Conservation (phyloP, 2,797 vertebrate species). For the Propithecus perrieri region DNA sequence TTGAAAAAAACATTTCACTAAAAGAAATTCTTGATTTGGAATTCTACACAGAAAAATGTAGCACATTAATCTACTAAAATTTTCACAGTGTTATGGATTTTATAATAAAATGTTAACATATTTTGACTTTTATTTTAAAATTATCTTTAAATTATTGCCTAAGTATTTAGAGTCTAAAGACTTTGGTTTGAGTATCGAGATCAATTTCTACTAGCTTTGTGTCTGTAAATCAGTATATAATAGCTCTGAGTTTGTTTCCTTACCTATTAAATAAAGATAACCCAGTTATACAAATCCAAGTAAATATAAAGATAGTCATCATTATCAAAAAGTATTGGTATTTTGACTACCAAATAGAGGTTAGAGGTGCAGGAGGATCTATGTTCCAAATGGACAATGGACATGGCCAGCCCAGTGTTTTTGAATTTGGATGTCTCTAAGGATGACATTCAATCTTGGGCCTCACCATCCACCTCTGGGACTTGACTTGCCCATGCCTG, state of each 20-base stretch:
- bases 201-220: background rate
- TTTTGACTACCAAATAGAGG: background rate
- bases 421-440: background rate
- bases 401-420: background rate
- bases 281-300: background rate
- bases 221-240: background rate
- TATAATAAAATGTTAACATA: background rate
- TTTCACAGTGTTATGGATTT: background rate
- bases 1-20: background rate
- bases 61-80: background rate
- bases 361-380: background rate
- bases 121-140: background rate
- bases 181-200: background rate
- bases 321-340: background rate
- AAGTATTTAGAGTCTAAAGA: background rate
- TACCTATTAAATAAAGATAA: background rate
- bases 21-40: background rate
- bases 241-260: background rate
- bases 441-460: background rate
- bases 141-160: background rate
- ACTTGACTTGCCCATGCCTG: background rate
- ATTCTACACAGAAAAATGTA: background rate
- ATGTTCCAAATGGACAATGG: fast-evolving
- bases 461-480: background rate
- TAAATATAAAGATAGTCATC: background rate